Evolutionary conservation across 2,888 invertebrate species (phyloP), one percentile per base, ranked within the genome.

Genomic region (Reticulitermes lucifugus): DNA sequence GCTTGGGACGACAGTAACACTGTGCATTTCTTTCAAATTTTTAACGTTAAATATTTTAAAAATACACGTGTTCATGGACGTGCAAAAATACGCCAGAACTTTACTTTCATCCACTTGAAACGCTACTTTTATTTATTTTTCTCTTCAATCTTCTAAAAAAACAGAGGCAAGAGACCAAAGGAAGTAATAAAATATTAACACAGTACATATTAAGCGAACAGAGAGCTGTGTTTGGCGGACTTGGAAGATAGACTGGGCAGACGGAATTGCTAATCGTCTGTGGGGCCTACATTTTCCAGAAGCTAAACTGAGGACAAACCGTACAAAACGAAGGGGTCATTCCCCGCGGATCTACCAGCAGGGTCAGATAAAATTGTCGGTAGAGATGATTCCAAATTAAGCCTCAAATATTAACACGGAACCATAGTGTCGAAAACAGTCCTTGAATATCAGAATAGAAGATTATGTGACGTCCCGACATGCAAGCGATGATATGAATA

Each of bases 261-360:
- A 79, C 41, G 55, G 79, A 79, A 79, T 79, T 79, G 51, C n/a
- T 79, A 51, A 79, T 55, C 43, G 51, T 12, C 51, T 25, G 79
- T 46, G 10, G 46, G 12, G 46, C 12, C 0, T 46, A 77, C 77
- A 55, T 35, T 46, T 79, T 79, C 29, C 22, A 25, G 43, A 22
- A 79, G 46, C 79, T 25, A 65, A 25, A 25, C 65, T n/a, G 65
- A 65, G 3, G 65, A 65, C 65, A 65, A 14, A n/a, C 25, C 25
- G 25, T 65, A n/a, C 25, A 65, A 25, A 65, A 65, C 25, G 65
- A 6, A 4, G 25, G n/a, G 25, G 12, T 25, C 65, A 6, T 65
- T 14, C 2, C 14, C 65, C n/a, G n/a, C 2, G 9, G 65, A 65
- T n/a, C 14, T 65, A n/a, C 55, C 18, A 18, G 18, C 55, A 55